A percentile compares a stretch with the other conserved stretches of the same genome.
Evolutionary conservation across 53 echinoderm and acorn worm genomes (phyloP).

Genomic region (Antedon mediterranea): DNA sequence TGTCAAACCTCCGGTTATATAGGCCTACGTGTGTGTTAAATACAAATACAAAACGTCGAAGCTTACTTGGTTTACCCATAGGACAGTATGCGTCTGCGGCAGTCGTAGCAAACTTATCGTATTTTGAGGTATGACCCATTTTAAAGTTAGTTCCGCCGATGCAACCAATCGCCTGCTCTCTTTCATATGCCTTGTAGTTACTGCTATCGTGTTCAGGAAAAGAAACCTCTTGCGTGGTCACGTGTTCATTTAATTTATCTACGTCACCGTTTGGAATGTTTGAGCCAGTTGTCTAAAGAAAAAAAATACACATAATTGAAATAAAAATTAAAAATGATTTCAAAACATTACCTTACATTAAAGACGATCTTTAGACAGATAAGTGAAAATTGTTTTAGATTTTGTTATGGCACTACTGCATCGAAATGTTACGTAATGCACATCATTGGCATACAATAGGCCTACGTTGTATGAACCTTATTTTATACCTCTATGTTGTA

Average conservation of each 20-base stretch:
- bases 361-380: too few relatives aligned
- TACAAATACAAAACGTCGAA: not conserved
- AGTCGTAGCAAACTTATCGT: slow-evolving; percentile 76
- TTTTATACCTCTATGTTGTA: too few relatives aligned
- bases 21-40: too few relatives aligned
- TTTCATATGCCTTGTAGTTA: slow-evolving; percentile 44
- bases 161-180: slow-evolving; percentile 46
- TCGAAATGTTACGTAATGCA: too few relatives aligned
- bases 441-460: too few relatives aligned
- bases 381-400: too few relatives aligned
- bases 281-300: slow-evolving; percentile 53
- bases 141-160: slow-evolving; percentile 90
- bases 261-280: slow-evolving; percentile 72
- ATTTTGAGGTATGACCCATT: slow-evolving; percentile 70
- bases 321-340: too few relatives aligned
- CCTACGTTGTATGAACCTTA: too few relatives aligned
- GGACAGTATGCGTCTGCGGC: slow-evolving; percentile 46
- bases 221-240: slow-evolving; percentile 76
- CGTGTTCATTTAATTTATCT: slow-evolving; percentile 65
- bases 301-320: too few relatives aligned
- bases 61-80: not conserved
- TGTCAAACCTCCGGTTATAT: too few relatives aligned
- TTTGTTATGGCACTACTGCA: too few relatives aligned
- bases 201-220: slow-evolving; percentile 50
- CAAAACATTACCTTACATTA: too few relatives aligned